Evolutionary conservation across 2,888 invertebrate species (phyloP).

Genomic region (Noctua janthe): DNA sequence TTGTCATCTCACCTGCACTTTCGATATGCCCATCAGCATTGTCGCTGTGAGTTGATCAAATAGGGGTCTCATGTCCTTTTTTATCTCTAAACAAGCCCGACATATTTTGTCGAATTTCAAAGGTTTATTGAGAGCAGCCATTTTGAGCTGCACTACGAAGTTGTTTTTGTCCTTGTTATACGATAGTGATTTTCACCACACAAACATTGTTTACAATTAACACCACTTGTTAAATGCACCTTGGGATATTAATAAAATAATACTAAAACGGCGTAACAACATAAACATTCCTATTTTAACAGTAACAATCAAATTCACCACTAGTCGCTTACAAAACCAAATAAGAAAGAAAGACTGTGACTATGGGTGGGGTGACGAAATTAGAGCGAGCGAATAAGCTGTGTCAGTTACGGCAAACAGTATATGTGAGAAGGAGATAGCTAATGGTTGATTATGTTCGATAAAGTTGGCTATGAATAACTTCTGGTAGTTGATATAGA

Average conservation of each 20-base stretch:
- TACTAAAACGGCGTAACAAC: slow-evolving; percentile 25
- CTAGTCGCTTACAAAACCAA: slow-evolving; percentile 76
- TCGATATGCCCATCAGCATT: slow-evolving; percentile 92
- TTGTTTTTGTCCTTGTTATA: slow-evolving; percentile 84
- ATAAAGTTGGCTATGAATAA: slow-evolving; percentile 64
- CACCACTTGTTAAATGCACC: slow-evolving; percentile 35
- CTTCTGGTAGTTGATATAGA: slow-evolving; percentile 27
- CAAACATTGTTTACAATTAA: slow-evolving; percentile 45
- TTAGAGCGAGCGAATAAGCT: slow-evolving; percentile 72
- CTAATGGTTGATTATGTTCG: slow-evolving; percentile 74
- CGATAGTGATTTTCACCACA: slow-evolving; percentile 65
- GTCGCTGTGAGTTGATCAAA: slow-evolving; percentile 92
- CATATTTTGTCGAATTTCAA: slow-evolving; percentile 91
- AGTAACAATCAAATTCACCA: slow-evolving; percentile 65
- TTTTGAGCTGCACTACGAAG: slow-evolving; percentile 84
- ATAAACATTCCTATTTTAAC: slow-evolving; percentile 36
- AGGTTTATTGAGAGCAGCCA: slow-evolving; percentile 84
- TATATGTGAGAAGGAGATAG: slow-evolving; percentile 74
- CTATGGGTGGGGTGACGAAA: slow-evolving; percentile 77
- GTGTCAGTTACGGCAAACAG: slow-evolving; percentile 34
- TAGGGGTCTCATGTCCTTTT: slow-evolving; percentile 92
- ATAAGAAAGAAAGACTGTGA: slow-evolving; percentile 74
- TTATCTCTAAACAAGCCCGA: slow-evolving; percentile 91
- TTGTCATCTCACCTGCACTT: slow-evolving; percentile 89
- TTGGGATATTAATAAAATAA: slow-evolving; percentile 15